phyloP scores from a whole-genome alignment of 2,113 vertebrate species.

The Seriola quinqueradiata region DNA sequence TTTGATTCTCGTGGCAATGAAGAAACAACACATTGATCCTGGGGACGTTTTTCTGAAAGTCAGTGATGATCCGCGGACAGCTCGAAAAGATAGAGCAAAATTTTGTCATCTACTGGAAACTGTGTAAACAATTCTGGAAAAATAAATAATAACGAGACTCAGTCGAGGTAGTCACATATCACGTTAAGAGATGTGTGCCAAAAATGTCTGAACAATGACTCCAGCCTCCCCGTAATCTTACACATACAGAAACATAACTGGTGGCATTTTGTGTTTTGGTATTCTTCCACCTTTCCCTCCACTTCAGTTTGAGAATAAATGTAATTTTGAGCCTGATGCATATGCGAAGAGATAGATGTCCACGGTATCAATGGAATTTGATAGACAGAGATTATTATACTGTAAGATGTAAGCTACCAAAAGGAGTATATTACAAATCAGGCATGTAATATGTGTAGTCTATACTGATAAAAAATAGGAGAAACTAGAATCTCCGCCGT shows the following conservation, averaged over 20 bases:
- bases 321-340: neutral
- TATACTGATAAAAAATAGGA: neutral
- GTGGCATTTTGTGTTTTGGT: conserved; percentile 1
- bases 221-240: neutral
- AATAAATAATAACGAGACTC: conserved; percentile 23
- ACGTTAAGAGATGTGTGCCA: conserved; percentile 9
- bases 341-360: neutral
- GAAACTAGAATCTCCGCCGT: too few relatives aligned
- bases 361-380: neutral
- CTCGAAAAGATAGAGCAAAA: conserved; percentile 18
- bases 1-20: conserved; percentile 42
- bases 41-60: conserved; percentile 39
- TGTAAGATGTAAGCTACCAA: conserved; percentile 5
- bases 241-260: conserved; percentile 4
- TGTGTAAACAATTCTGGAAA: conserved; percentile 33
- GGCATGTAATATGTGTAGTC: neutral
- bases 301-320: conserved; percentile 9
- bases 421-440: conserved; percentile 4
- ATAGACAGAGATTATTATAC: conserved; percentile 5
- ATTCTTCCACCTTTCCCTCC: neutral
- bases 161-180: neutral
- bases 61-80: conserved; percentile 4
- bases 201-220: neutral
- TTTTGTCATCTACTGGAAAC: conserved; percentile 19
- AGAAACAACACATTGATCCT: conserved; percentile 30